Evolutionary conservation across 30 jellyfish, hydroid and myxozoan genomes (phyloP).

Genomic region (Turritopsis rubra): DNA sequence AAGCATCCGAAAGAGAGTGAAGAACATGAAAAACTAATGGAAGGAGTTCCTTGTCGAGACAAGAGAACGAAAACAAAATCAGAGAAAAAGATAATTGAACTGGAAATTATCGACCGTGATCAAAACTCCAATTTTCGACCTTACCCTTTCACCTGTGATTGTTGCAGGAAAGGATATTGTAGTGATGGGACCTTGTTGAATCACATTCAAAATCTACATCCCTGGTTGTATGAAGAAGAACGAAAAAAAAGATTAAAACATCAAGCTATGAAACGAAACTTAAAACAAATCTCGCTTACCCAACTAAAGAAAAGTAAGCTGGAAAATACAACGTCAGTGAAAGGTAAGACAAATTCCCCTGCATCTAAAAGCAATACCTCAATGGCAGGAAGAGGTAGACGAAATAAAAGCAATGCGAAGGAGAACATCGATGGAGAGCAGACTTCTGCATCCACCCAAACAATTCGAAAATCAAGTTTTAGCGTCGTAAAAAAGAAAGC

Average conservation of each 20-base stretch:
- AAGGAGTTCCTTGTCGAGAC: background rate
- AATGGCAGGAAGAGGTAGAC: background rate
- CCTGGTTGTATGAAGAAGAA: constrained; percentile 30
- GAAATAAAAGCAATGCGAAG: background rate
- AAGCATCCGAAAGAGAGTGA: constrained; percentile 17
- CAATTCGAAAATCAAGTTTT: too few species aligned
- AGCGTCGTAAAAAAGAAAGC: too few species aligned
- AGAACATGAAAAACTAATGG: constrained; percentile 10
- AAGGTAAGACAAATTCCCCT: background rate
- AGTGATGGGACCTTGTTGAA: background rate
- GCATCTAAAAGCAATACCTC: background rate
- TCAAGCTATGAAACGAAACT: background rate
- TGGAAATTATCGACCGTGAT: background rate
- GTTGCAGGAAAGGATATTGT: constrained; percentile 32
- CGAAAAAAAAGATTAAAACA: background rate
- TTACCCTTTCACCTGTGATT: constrained; percentile 31
- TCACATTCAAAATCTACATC: constrained; percentile 17
- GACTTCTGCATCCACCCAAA: too few species aligned
- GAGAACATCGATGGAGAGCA: too few species aligned
- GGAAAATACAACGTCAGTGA: background rate
- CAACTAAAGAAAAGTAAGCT: background rate
- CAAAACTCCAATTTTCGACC: constrained; percentile 11
- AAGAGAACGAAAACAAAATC: background rate
- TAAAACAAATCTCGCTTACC: background rate
- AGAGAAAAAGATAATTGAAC: background rate